Evolutionary conservation across 2,888 invertebrate species (phyloP).

Genomic region (Colletes collaris): DNA sequence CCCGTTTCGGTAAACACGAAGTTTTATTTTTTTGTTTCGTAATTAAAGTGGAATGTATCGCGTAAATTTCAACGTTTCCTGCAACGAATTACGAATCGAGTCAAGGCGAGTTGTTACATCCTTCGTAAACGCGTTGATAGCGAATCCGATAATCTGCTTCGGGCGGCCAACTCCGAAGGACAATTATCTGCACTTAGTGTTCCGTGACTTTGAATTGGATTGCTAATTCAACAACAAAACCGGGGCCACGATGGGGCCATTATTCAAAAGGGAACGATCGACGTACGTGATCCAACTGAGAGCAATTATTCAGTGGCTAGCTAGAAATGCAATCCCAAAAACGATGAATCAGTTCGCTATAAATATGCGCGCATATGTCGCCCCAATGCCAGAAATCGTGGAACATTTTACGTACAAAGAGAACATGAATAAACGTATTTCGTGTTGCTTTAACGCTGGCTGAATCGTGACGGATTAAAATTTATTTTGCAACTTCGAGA

Average conservation of each 20-base stretch:
- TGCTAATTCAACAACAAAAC: conserved; percentile 6
- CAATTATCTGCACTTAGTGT: conserved; percentile 35
- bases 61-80: neutral
- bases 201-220: conserved; percentile 23
- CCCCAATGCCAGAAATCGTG: neutral
- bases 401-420: neutral
- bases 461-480: too few species aligned
- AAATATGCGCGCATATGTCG: conserved; percentile 15
- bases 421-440: too few species aligned
- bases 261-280: neutral
- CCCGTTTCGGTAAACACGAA: too few species aligned
- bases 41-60: too few species aligned
- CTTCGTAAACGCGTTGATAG: neutral
- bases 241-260: neutral
- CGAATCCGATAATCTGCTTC: conserved; percentile 19
- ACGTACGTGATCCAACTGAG: neutral
- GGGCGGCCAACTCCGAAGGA: conserved; percentile 23
- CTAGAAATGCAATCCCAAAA: conserved; percentile 10
- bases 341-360: conserved; percentile 24
- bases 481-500: too few species aligned
- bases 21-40: too few species aligned
- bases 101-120: conserved; percentile 5
- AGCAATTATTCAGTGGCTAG: neutral
- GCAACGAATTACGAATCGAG: conserved; percentile 12
- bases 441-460: too few species aligned